Evolutionary conservation across 1,140 invertebrate genomes (phyloP).

Genomic region (Procambarus virginalis): DNA sequence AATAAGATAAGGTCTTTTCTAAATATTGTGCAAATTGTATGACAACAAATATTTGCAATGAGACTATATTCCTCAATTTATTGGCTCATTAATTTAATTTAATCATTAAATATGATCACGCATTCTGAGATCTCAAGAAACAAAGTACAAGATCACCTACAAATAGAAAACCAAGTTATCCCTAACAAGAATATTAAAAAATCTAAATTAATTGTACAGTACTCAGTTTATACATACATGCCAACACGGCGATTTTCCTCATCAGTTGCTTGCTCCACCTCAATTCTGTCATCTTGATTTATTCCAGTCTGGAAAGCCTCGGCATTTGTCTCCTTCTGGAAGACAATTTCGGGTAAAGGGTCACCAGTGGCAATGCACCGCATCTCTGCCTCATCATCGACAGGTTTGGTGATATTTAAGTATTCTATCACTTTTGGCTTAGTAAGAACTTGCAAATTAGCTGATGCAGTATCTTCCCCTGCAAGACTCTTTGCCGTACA

Average conservation of each 20-base stretch:
- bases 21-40: too few relatives aligned
- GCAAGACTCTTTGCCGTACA: slow-evolving; percentile 89
- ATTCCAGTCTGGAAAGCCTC: slow-evolving; percentile 70
- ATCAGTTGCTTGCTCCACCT: slow-evolving; percentile 69
- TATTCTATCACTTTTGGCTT: slow-evolving; percentile 87
- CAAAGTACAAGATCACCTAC: too few relatives aligned
- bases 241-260: slow-evolving; percentile 78
- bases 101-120: too few relatives aligned
- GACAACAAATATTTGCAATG: too few relatives aligned
- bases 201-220: too few relatives aligned
- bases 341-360: slow-evolving; percentile 84
- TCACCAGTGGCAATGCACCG: slow-evolving; percentile 85
- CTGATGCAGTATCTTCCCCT: slow-evolving; percentile 78
- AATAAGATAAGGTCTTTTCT: too few relatives aligned
- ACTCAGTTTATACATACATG: slow-evolving; percentile 83
- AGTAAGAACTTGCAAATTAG: slow-evolving; percentile 80
- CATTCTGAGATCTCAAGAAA: too few relatives aligned
- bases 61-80: too few relatives aligned
- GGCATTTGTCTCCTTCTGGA: slow-evolving; percentile 76
- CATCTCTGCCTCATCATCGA: slow-evolving; percentile 80
- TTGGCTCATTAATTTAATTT: too few relatives aligned
- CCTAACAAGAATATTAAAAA: too few relatives aligned
- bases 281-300: slow-evolving; percentile 72
- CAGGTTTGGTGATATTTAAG: slow-evolving; percentile 82
- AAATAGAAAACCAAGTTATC: too few relatives aligned